Evolutionary conservation across 1,140 invertebrate species (phyloP).

Genomic region (Berghia stephanieae): DNA sequence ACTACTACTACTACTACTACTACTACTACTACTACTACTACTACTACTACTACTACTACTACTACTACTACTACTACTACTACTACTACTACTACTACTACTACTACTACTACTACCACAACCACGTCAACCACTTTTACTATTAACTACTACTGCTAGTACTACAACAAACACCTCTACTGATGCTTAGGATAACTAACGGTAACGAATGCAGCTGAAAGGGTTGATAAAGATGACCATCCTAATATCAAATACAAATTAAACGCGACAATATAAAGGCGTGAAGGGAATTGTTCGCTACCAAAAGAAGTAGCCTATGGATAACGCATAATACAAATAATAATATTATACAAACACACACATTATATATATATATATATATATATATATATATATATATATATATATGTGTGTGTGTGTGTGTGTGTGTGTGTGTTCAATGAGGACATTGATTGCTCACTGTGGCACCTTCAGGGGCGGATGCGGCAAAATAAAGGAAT

Average conservation of each 20-base stretch:
- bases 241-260: not conserved
- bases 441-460: not conserved
- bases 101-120: conserved; percentile 1
- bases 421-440: not conserved
- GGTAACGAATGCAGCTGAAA: too few species aligned
- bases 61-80: not conserved
- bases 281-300: not conserved
- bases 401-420: not conserved
- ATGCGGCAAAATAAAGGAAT: not conserved
- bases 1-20: conserved; percentile 8
- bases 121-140: not conserved
- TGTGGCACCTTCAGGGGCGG: not conserved
- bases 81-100: conserved; percentile 12
- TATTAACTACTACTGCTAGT: not conserved
- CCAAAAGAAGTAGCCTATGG: not conserved
- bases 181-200: too few species aligned
- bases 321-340: not conserved
- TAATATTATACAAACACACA: not conserved
- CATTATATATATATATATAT: not conserved
- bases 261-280: not conserved
- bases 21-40: not conserved
- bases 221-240: not conserved
- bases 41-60: conserved; percentile 9
- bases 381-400: not conserved
- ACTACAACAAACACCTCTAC: not conserved